Base-by-base conservation (phyloP, 2,797 vertebrate species). In the Percopsis omiscomaycus region DNA sequence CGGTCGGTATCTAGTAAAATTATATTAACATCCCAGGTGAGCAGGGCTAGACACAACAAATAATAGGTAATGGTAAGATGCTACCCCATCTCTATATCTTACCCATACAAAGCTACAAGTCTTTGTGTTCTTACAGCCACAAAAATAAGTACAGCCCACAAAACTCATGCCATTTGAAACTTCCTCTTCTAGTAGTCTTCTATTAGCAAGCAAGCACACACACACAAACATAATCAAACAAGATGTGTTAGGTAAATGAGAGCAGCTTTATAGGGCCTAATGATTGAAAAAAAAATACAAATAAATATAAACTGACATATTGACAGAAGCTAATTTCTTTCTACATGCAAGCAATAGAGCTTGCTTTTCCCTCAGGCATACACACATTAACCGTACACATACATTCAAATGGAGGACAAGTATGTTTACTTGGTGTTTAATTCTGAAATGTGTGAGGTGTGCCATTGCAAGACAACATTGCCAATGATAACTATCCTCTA, bases 71-170 rank as follows among this genome's bases (percentile, higher is more conserved):
- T 22, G 22, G 22, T 22, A 22, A 22, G 22, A 22, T 22, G 22
- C 22, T 22, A 22, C 22, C 22, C 1, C 22, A 22, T 22, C 22
- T 22, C 22, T 22, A 22, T 22, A 22, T 22, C 22, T 22, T 22
- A 22, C 22, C 22, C 22, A 22, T 22, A 22, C 69, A 67, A 3
- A 9, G 62, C 70, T 22, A 53, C 66, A 62, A 42, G 37, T 42
- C 22, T 62, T 16, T 42, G 28, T 69, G 72, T 70, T 70, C 45
- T 65, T 55, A 56, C 73, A 46, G 27, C 22, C 37, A 64, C 55
- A 64, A 42, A 56, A 64, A 81, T 73, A 84, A 86, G 88, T 84
- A 85, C 57, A 3, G 73, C 75, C 81, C 68, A 69, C 61, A 48
- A 78, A 71, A 61, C 64, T 61, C 66, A 59, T 66, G 75, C 61